Base-by-base conservation (phyloP, 2,113 vertebrate species). In the Opisthocomus hoazin region DNA sequence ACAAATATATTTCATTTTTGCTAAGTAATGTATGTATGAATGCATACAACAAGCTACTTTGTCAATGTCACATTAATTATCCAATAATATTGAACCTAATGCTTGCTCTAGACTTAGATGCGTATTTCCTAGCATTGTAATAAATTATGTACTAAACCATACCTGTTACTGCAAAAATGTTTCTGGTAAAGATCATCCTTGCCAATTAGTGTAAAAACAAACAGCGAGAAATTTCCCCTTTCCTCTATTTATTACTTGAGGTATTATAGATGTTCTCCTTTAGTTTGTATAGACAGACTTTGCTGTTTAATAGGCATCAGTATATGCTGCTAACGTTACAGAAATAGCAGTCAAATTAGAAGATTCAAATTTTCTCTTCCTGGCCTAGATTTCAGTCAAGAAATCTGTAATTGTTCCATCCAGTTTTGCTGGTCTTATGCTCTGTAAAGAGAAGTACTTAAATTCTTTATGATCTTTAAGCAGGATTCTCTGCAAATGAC, bases 61-160 rank as follows among this genome's bases (percentile, higher is more conserved):
- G 76, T 93, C 90, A 84, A 70, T 89, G 89, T 87, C 80, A 74
- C 51, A 34, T 93, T 96, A 95, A 82, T 96, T 90, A 95, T 65
- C 80, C 22, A 8, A 65, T 89, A 79, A 91, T 90, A 93, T 51
- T 82, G 80, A 87, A 93, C 65, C 29, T 75, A 56, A 84, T 92
- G 88, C 64, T 71, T 79, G 51, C 23, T 48, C 54, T 84, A 91
- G 75, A 89, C 77, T 80, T 80, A 32, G 43, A 77, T 58, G 68
- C 90, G 63, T 10, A 8, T 74, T 94, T 82, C 56, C 71, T 77
- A 89, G 54, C 66, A 30, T 76, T 8, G 2, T 65, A 70, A 85
- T 84, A 83, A 94, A 92, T 90, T 77, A 84, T 45, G 34, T 78
- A 22, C 51, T 53, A 81, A 78, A 32, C 82, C 39, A 12, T 86